Conservation (phyloP, 2,113 vertebrate species). For the Atrichornis clamosus region DNA sequence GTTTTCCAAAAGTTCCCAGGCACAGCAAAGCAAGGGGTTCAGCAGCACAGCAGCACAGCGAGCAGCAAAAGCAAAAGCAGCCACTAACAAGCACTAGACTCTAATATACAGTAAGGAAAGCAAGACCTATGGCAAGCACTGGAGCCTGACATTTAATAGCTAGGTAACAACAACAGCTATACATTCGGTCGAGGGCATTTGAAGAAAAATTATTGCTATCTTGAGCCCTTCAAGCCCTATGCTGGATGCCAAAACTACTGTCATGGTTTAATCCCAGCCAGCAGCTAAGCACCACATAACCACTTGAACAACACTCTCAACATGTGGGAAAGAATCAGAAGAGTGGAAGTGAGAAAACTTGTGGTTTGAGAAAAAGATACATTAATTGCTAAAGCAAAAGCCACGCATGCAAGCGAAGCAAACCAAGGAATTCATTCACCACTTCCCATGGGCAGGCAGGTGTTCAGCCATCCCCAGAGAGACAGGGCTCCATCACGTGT, state of each 20-base stretch:
- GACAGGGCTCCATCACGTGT: neutral
- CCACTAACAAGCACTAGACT: too few species aligned
- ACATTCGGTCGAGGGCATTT: neutral
- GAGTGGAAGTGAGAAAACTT: neutral
- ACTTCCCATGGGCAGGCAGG: neutral
- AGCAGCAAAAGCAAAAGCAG: neutral
- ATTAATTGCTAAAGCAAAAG: neutral
- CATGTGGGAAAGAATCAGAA: neutral
- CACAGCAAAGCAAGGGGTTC: neutral
- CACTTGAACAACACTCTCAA: too few species aligned
- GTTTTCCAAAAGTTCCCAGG: neutral
- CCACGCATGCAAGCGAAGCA: rapidly evolving
- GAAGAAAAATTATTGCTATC: neutral
- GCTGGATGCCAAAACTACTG: neutral
- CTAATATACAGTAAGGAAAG: neutral
- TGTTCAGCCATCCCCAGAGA: neutral
- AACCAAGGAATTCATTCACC: neutral
- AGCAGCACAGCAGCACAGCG: neutral
- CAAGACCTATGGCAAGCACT: neutral
- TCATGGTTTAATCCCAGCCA: neutral
- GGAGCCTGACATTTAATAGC: neutral
- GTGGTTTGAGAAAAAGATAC: neutral
- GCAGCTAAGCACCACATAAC: neutral
- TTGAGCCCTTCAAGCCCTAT: neutral
- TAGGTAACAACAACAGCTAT: neutral